These are phyloP conservation scores for Quadriops clusia DNA, from an alignment of 2,888 invertebrate species.

Conservation along the genomic window DNA sequence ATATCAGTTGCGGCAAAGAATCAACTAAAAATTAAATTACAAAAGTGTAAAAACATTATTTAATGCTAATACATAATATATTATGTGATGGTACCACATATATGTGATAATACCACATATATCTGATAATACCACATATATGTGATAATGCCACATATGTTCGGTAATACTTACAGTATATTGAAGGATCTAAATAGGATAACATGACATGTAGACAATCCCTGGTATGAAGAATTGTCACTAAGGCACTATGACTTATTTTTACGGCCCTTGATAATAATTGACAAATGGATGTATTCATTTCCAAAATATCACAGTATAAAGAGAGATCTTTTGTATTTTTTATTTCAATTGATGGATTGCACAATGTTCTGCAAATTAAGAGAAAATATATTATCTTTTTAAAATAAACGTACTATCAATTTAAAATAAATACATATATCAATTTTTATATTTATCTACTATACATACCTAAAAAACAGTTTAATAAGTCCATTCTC, in stretches of 20 bases:
- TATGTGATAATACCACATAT: no score
- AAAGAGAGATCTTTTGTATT: slow-evolving; percentile 32
- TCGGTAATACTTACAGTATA: slow-evolving; percentile 38
- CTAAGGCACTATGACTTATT: slow-evolving; percentile 29
- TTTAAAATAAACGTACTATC: slow-evolving; percentile 9
- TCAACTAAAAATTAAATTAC: slow-evolving; percentile 26
- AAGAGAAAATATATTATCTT: slow-evolving; percentile 2
- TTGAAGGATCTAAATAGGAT: slow-evolving; percentile 33
- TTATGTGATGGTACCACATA: no score
- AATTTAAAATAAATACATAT: slow-evolving; percentile 5
- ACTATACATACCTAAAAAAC: slow-evolving; percentile 37
- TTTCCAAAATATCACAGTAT: slow-evolving; percentile 40
- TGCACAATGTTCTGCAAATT: slow-evolving; percentile 33
- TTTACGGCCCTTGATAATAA: slow-evolving; percentile 35
- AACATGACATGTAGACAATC: slow-evolving; percentile 38
- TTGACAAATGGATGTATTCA: slow-evolving; percentile 39
- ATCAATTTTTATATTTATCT: no score
- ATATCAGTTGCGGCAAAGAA: slow-evolving; percentile 30
- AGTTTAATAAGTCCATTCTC: slow-evolving; percentile 38
- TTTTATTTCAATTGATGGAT: slow-evolving; percentile 29
- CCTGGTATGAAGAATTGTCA: slow-evolving; percentile 36
- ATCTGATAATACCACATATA: no score
- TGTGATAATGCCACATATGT: no score
- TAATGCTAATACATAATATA: slow-evolving; percentile 1
- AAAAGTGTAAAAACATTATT: not conserved